A percentile compares a stretch with the other conserved stretches of the same genome.
Conservation (phyloP, 1,140 invertebrate genomes). For the Bombus haemorrhoidalis region DNA sequence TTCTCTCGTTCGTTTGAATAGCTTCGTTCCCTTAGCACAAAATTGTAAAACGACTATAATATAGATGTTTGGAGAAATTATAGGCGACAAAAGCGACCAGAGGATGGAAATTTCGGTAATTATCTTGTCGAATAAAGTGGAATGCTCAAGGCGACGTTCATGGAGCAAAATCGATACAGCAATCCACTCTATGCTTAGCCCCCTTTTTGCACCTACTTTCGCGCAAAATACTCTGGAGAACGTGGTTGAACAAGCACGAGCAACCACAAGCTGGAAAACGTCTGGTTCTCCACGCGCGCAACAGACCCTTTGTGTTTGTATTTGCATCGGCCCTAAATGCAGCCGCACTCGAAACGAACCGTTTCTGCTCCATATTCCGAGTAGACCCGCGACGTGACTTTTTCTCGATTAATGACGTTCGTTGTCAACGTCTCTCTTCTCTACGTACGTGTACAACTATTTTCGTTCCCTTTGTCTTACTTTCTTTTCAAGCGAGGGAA, state of each 20-base stretch:
- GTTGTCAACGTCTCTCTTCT: neutral
- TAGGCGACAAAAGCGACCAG: no score
- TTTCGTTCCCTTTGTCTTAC: neutral
- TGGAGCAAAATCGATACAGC: slow-evolving; percentile 5
- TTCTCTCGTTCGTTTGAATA: no score
- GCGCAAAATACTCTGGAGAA: slow-evolving; percentile 20
- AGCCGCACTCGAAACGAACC: slow-evolving; percentile 41
- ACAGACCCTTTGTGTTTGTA: slow-evolving; percentile 39
- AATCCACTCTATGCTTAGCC: slow-evolving; percentile 26
- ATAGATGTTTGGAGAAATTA: neutral
- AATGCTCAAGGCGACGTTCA: neutral
- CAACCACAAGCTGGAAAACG: slow-evolving; percentile 6
- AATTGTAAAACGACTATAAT: neutral
- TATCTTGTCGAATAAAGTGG: neutral
- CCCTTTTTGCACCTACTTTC: slow-evolving; percentile 37
- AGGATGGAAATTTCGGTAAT: neutral
- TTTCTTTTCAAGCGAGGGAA: no score
- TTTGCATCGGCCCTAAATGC: slow-evolving; percentile 38
- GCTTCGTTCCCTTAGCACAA: neutral
- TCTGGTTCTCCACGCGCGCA: slow-evolving; percentile 1
- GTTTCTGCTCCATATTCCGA: slow-evolving; percentile 36
- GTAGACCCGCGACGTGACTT: slow-evolving; percentile 21
- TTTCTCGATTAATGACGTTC: slow-evolving; percentile 22
- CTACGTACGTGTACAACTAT: neutral
- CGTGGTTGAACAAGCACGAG: slow-evolving; percentile 17